Evolutionary conservation across 2,797 vertebrate genomes (phyloP), one percentile per base, ranked within the genome.

Genomic region (Pogonophryne albipinna): DNA sequence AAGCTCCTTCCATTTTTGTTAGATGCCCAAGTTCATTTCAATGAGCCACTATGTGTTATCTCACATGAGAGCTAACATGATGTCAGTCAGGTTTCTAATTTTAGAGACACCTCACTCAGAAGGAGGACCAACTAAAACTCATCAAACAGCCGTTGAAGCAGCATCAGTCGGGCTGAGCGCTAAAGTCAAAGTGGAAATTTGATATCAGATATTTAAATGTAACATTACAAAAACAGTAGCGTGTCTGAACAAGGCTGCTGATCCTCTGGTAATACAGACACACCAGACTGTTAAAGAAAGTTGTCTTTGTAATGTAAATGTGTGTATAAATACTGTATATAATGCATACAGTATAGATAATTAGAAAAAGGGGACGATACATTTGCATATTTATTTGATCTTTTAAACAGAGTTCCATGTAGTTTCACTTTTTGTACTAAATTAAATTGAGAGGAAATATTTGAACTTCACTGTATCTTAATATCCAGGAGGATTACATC

Each of bases 401-500:
- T 71, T 75, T 70, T 44, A 71, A 67, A 71, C 19, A 27, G 17
- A 51, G 45, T 47, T 66, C 11, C n/a, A 38, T 38, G 34, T 38
- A 38, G 34, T 38, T 38, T 38, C n/a, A 4, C 10, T 53, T 69
- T 68, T 49, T n/a, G n/a, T 27, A 47, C 61, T 50, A 8, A 20
- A 64, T 74, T 44, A 41, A 68, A 57, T 4, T 44, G n/a, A 76
- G 76, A 70, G 41, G 49, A 66, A 12, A 50, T 7, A 66, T 74
- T 68, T 65, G 66, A 13, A 31, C 74, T 65, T 71, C 60, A 62
- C 53, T 41, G 69, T 45, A 50, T 20, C 70, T 77, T 55, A 84
- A 77, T 78, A 81, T 83, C 66, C 55, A 49, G 66, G 74, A 65
- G 80, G 87, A 88, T 87, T 86, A 84, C 27, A 15, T 77, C 71